Evolutionary conservation across 1,140 invertebrate species (phyloP).

Genomic region (Agraylea sexmaculata): DNA sequence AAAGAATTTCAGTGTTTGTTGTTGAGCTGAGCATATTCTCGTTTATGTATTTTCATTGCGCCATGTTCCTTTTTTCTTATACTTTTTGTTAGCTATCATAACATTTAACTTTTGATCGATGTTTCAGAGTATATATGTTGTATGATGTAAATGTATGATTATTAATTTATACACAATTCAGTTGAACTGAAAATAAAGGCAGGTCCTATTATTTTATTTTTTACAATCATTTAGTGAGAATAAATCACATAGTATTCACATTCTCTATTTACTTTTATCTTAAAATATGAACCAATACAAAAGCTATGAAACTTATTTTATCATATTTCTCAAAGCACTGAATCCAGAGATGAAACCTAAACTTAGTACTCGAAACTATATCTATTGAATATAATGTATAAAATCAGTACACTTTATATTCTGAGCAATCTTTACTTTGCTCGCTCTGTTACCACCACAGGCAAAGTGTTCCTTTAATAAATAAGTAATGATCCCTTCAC

Average conservation of each 20-base stretch:
- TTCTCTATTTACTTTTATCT: too few relatives aligned
- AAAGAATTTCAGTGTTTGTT: constrained; percentile 20
- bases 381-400: too few relatives aligned
- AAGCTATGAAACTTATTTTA: too few relatives aligned
- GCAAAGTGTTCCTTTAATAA: constrained; percentile 21
- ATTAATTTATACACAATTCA: constrained; percentile 15
- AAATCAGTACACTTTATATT: constrained; percentile 2
- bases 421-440: constrained; percentile 4
- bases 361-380: too few relatives aligned
- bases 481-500: constrained; percentile 20
- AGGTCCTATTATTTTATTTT: constrained; percentile 20
- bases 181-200: constrained; percentile 22
- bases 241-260: too few relatives aligned
- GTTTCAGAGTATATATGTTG: too few relatives aligned
- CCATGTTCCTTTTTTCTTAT: constrained; percentile 19
- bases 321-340: too few relatives aligned
- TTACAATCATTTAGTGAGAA: too few relatives aligned
- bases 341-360: too few relatives aligned
- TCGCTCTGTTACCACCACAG: constrained; percentile 20
- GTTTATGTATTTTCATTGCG: constrained; percentile 17
- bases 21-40: constrained; percentile 20
- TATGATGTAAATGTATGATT: constrained; percentile 8
- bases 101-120: constrained; percentile 6
- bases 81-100: constrained; percentile 7
- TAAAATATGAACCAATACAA: too few relatives aligned